These are phyloP conservation scores for Corvus moneduloides DNA, from an alignment of 2,113 vertebrate genomes.

Conservation along the genomic window DNA sequence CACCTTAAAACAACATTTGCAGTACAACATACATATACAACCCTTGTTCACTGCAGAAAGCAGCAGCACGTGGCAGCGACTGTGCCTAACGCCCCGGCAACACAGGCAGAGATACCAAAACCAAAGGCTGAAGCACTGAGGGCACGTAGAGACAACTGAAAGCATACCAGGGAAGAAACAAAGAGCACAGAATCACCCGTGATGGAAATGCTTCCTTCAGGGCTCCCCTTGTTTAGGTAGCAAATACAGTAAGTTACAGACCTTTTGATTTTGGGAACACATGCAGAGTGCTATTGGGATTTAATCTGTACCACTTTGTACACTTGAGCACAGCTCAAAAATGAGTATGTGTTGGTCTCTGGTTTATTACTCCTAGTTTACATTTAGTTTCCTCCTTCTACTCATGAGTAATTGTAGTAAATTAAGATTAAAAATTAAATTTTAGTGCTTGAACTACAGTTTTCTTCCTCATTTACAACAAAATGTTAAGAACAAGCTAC, in stretches of 20 bases:
- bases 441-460: not conserved
- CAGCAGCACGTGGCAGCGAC: not conserved
- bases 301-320: not conserved
- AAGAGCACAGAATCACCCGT: not conserved
- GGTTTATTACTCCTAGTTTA: not conserved
- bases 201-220: not conserved
- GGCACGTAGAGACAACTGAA: rapidly evolving
- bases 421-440: not conserved
- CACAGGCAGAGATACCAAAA: not conserved
- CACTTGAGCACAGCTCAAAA: not conserved
- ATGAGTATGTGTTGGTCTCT: not conserved
- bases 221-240: not conserved
- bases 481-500: not conserved
- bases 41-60: not conserved
- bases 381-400: not conserved
- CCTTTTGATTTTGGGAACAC: not conserved
- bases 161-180: not conserved
- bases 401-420: not conserved
- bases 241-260: not conserved
- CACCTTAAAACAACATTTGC: not conserved
- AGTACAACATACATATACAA: not conserved
- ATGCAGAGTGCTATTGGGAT: not conserved
- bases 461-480: not conserved
- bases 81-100: rapidly evolving
- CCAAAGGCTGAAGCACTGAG: not conserved